These are phyloP conservation scores for Musca vetustissima DNA, from an alignment of 1,140 invertebrate genomes.

Conservation along the genomic window DNA sequence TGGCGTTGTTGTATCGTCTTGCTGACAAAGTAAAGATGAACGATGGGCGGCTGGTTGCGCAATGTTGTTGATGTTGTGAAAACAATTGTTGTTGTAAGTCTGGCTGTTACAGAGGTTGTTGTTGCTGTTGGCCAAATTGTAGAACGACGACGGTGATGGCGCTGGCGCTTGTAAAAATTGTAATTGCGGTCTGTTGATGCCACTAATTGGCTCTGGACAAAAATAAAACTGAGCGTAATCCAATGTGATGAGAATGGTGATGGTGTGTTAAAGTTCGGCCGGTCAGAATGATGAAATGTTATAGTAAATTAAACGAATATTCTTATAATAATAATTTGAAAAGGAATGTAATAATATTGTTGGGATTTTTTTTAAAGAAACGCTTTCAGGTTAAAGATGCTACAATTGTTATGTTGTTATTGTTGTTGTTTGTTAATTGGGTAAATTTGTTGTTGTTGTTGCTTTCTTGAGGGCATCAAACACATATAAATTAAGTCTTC, in stretches of 20 bases:
- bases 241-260: constrained; percentile 45
- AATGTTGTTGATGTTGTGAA: constrained; percentile 11
- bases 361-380: too few relatives aligned
- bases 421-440: too few relatives aligned
- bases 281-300: too few relatives aligned
- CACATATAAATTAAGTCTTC: too few relatives aligned
- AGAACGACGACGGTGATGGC: constrained; percentile 19
- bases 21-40: constrained; percentile 18
- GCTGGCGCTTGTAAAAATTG: constrained; percentile 9
- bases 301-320: too few relatives aligned
- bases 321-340: too few relatives aligned
- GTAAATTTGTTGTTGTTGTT: too few relatives aligned
- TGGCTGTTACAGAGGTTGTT: constrained; percentile 21
- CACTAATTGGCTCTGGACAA: constrained; percentile 55
- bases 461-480: too few relatives aligned
- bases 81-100: constrained; percentile 15
- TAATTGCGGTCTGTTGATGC: constrained; percentile 36
- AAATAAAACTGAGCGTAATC: constrained; percentile 56
- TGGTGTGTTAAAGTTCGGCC: neutral
- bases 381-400: too few relatives aligned
- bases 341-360: too few relatives aligned
- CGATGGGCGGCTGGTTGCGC: neutral
- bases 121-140: constrained; percentile 23
- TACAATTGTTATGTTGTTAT: too few relatives aligned
- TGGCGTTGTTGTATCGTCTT: constrained; percentile 42